Evolutionary conservation across 2,888 invertebrate genomes (phyloP), one percentile per base, ranked within the genome.

Genomic region (Zygogramma bicolorata): DNA sequence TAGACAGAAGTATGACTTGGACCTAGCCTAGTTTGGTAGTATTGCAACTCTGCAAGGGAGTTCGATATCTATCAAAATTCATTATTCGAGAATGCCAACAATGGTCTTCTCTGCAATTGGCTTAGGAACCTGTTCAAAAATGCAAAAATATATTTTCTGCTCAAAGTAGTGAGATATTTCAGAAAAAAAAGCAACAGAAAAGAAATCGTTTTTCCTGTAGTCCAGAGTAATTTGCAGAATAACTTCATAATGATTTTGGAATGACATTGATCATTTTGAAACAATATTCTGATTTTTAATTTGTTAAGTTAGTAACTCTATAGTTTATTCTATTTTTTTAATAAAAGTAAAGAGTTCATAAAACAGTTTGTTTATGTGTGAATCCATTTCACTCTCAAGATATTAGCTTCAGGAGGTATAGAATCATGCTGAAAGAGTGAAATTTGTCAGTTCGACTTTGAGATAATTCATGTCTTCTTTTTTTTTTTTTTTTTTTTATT

Each of bases 1-100:
- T 0, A 86, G 91, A 13, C 86, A 89, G 38, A 88, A 90, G 79
- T 91, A 90, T 84, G 84, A 88, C 5, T 29, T n/a, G 29, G 46
- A 63, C 3, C 46, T 53, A 15, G 22, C 29, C 10, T 46, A 46
- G 20, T 27, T 29, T 31, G 3, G 34, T 34, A 34, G 1, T 10
- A 34, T 34, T 34, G 10, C 13, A 34, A 0, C 34, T 34, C 13
- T 13, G 4, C 13, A 5, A 10, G 2, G 10, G 46, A 22, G 20
- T 46, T 46, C 20, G 20, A 46, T 46, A 18, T 10, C 20, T 13
- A 18, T 46, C 20, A 46, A 20, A 20, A 1, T 20, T 34, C 13
- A 3, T 13, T 34, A 6, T 2, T 34, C 34, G 8, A 34, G 34
- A 34, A 34, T 34, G 34, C 6, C 10, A 8, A 6, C 34, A 3